phyloP scores from a whole-genome alignment of 2,797 vertebrate genomes.

The Hozukius guyotensis region DNA sequence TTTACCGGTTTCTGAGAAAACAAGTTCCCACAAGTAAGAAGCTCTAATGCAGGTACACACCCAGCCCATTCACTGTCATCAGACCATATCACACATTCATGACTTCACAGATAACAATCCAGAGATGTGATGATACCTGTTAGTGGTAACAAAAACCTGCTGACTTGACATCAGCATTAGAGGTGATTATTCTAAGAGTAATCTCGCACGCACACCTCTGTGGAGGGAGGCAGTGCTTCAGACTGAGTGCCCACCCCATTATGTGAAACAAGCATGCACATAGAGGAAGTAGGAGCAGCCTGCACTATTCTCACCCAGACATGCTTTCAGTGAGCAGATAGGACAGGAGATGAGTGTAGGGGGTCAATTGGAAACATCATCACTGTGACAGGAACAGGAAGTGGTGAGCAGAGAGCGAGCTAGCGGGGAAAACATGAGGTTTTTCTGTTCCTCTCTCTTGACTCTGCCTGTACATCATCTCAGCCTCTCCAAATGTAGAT shows the following conservation, averaged over 20 bases:
- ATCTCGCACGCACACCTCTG: not conserved
- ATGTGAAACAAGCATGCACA: constrained; percentile 22
- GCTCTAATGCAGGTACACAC: not conserved
- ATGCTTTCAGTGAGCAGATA: constrained; percentile 35
- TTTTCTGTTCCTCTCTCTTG: constrained; percentile 48
- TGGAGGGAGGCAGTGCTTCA: constrained; percentile 53
- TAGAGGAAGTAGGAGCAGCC: constrained; percentile 58
- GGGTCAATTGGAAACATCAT: constrained; percentile 37
- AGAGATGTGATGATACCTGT: not conserved
- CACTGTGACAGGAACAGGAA: constrained; percentile 77
- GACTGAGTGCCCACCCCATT: constrained; percentile 57
- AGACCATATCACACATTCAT: not conserved
- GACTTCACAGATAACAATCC: not conserved
- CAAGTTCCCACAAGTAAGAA: not conserved
- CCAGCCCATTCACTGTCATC: not conserved
- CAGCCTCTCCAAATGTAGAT: constrained; percentile 19
- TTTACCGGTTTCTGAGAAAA: not conserved
- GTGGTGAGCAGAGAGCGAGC: constrained; percentile 52
- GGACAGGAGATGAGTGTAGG: constrained; percentile 8
- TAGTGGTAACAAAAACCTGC: not conserved
- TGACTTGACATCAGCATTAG: not conserved
- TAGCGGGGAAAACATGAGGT: constrained; percentile 69
- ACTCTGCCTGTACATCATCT: constrained; percentile 36
- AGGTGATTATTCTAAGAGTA: not conserved
- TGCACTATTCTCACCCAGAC: constrained; percentile 3